These are phyloP conservation scores for Agraylea sexmaculata DNA, from an alignment of 1,140 invertebrate species.

Conservation along the genomic window DNA sequence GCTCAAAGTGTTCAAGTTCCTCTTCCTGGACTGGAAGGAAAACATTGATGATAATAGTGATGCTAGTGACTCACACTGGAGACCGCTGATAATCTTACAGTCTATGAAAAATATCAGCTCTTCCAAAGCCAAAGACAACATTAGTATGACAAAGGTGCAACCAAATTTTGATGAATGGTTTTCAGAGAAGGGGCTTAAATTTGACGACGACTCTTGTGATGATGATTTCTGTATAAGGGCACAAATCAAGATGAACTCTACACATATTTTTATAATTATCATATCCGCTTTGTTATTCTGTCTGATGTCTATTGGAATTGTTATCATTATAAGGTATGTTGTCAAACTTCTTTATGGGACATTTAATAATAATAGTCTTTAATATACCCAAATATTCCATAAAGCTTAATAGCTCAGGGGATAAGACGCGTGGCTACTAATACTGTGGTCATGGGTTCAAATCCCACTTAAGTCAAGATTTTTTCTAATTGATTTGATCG, in stretches of 20 bases:
- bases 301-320: constrained; percentile 11
- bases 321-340: constrained; percentile 17
- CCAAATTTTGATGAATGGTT: constrained; percentile 21
- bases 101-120: constrained; percentile 11
- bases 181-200: constrained; percentile 14
- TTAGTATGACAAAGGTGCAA: constrained; percentile 17
- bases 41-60: constrained; percentile 1
- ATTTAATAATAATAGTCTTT: too few relatives aligned
- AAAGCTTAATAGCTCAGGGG: too few relatives aligned
- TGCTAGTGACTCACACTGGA: constrained; percentile 12
- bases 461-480: too few relatives aligned
- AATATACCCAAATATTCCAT: too few relatives aligned
- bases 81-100: constrained; percentile 17
- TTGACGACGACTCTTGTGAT: constrained; percentile 18
- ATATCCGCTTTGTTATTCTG: constrained; percentile 17
- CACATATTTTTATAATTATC: constrained; percentile 20
- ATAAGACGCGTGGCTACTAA: too few relatives aligned
- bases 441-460: too few relatives aligned
- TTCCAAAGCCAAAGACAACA: not conserved
- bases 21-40: constrained; percentile 20
- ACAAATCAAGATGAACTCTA: constrained; percentile 20
- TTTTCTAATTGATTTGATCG: too few relatives aligned
- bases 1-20: constrained; percentile 18
- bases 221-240: constrained; percentile 20
- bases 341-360: not conserved